Evolutionary conservation across 2,888 invertebrate genomes (phyloP).

Genomic region (Hypomecis atomaria): DNA sequence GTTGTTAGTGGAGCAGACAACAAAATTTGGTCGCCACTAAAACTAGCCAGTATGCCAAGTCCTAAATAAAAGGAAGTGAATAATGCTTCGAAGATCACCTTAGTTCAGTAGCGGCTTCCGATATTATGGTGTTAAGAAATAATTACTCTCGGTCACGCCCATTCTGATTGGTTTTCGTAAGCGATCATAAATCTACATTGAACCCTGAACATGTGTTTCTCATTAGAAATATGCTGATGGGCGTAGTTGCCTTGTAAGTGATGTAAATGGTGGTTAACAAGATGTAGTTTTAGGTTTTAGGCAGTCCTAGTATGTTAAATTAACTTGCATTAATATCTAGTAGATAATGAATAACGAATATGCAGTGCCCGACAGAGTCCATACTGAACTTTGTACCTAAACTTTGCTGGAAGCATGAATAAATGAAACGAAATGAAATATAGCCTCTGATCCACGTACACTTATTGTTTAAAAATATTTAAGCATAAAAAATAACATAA

Average conservation of each 20-base stretch:
- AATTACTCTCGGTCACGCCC: constrained; percentile 78
- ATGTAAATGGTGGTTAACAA: constrained; percentile 45
- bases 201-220: constrained; percentile 66
- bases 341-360: too few relatives aligned
- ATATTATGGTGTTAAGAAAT: constrained; percentile 81
- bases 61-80: constrained; percentile 39
- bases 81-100: constrained; percentile 32
- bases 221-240: constrained; percentile 68
- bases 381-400: too few relatives aligned
- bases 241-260: constrained; percentile 55
- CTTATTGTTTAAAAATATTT: too few relatives aligned
- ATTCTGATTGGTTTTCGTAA: constrained; percentile 81
- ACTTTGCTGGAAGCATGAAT: too few relatives aligned
- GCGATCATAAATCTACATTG: constrained; percentile 72
- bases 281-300: constrained; percentile 27
- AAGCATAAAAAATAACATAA: too few relatives aligned
- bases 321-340: too few relatives aligned
- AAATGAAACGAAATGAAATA: too few relatives aligned
- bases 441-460: too few relatives aligned
- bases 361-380: too few relatives aligned
- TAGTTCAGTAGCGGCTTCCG: constrained; percentile 71
- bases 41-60: constrained; percentile 11
- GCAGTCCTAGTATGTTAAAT: constrained; percentile 17
- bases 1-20: background rate
- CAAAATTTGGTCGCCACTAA: background rate